phyloP scores from a whole-genome alignment of 2,797 vertebrate genomes.

The Lateolabrax maculatus region DNA sequence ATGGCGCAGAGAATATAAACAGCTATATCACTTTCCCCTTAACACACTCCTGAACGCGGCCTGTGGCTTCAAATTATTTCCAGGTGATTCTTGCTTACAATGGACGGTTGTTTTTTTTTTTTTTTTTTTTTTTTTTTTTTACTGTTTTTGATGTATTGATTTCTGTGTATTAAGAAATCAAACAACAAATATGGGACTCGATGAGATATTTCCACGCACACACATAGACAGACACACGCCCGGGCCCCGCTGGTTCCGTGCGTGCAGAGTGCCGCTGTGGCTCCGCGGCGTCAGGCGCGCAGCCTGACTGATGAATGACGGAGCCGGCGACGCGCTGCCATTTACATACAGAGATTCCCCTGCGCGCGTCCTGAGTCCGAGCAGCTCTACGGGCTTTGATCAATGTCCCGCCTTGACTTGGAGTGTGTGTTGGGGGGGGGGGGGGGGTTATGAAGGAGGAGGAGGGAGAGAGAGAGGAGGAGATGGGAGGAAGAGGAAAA shows the following conservation, averaged over 20 bases:
- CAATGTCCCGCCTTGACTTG: conserved; percentile 89
- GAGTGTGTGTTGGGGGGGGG: conserved; percentile 18
- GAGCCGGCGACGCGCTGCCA: conserved; percentile 88
- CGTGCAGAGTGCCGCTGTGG: conserved; percentile 51
- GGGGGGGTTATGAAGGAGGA: conserved; percentile 60
- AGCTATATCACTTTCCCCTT: not conserved
- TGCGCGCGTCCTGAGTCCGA: conserved; percentile 78
- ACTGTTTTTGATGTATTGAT: too few relatives aligned
- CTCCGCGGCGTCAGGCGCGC: conserved; percentile 67
- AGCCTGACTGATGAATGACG: conserved; percentile 88
- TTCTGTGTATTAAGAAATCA: conserved; percentile 14
- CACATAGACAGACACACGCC: not conserved
- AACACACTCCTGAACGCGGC: conserved; percentile 34
- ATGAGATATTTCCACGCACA: not conserved
- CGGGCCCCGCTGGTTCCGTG: conserved; percentile 12
- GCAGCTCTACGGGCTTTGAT: conserved; percentile 89
- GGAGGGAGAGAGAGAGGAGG: conserved; percentile 65
- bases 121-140: not conserved
- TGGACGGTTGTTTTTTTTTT: too few relatives aligned
- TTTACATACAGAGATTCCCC: conserved; percentile 92
- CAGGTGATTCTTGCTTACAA: not conserved
- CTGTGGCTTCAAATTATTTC: not conserved
- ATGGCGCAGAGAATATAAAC: conserved; percentile 5
- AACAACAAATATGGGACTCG: not conserved
- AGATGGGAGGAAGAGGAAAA: conserved; percentile 33